Evolutionary conservation across 2,797 vertebrate genomes (phyloP).

Genomic region (Artibeus jamaicensis): DNA sequence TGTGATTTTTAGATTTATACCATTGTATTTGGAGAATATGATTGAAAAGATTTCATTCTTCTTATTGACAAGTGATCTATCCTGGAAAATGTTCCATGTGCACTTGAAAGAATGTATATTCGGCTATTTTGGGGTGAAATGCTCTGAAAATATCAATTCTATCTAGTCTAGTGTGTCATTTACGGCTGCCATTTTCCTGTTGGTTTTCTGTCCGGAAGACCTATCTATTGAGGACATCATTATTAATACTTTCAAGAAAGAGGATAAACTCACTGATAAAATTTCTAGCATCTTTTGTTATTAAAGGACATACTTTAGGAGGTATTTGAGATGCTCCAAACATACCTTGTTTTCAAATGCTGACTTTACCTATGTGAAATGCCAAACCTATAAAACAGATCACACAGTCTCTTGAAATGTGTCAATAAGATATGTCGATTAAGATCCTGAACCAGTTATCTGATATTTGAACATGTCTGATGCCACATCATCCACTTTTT

Average conservation of each 20-base stretch:
- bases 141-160: too few relatives aligned
- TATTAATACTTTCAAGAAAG: background rate
- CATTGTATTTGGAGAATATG: background rate
- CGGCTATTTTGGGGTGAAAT: too few relatives aligned
- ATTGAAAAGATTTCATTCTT: background rate
- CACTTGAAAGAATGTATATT: too few relatives aligned
- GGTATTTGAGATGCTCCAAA: background rate
- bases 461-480: background rate
- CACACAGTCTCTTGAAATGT: background rate
- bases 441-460: background rate
- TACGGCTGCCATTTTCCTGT: background rate
- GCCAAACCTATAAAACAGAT: background rate
- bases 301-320: background rate
- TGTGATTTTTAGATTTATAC: background rate
- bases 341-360: background rate
- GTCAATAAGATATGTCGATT: background rate
- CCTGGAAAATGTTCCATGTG: too few relatives aligned
- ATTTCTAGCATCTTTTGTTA: background rate
- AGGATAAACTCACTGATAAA: background rate
- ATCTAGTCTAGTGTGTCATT: background rate
- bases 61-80: background rate
- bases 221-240: background rate
- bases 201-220: background rate
- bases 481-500: background rate
- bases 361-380: background rate